These are phyloP conservation scores for Corvus cornix DNA, from an alignment of 2,113 vertebrate species.

Conservation along the genomic window DNA sequence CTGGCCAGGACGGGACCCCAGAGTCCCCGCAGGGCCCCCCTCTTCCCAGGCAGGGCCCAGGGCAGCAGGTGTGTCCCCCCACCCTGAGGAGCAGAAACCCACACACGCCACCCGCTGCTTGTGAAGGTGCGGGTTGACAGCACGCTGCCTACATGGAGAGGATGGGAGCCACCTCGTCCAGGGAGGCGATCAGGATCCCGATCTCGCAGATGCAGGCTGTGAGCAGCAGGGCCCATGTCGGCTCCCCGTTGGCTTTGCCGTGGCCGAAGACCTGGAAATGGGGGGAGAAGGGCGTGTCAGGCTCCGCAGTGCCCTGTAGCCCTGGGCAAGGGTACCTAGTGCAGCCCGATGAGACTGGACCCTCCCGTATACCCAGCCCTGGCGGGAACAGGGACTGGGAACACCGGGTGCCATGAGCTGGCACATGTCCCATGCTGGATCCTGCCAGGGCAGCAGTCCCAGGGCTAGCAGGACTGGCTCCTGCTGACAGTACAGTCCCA, in stretches of 20 bases:
- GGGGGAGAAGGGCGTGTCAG: accelerated
- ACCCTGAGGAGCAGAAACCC: not conserved
- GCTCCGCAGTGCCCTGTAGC: accelerated
- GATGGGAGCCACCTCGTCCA: slow-evolving; percentile 95
- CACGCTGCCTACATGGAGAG: slow-evolving; percentile 90
- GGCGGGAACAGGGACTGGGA: not conserved
- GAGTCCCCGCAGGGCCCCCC: not conserved
- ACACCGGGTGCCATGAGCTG: accelerated
- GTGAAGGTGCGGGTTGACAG: not conserved
- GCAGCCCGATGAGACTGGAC: accelerated
- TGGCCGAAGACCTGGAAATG: slow-evolving; percentile 90
- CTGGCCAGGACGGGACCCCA: too few relatives aligned
- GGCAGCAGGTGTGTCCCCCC: accelerated
- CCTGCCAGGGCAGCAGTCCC: not conserved
- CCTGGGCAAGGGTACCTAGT: not conserved
- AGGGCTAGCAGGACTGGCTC: not conserved
- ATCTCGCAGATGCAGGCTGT: slow-evolving; percentile 96
- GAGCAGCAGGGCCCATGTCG: slow-evolving; percentile 95
- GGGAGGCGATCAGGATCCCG: slow-evolving; percentile 96
- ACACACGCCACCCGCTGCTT: not conserved
- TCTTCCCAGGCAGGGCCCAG: not conserved
- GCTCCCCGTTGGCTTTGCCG: slow-evolving; percentile 95
- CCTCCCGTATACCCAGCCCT: not conserved
- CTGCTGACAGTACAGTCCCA: not conserved
- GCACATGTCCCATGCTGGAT: not conserved